Conservation (phyloP, 2,113 vertebrate species). For the Mustela lutreola region DNA sequence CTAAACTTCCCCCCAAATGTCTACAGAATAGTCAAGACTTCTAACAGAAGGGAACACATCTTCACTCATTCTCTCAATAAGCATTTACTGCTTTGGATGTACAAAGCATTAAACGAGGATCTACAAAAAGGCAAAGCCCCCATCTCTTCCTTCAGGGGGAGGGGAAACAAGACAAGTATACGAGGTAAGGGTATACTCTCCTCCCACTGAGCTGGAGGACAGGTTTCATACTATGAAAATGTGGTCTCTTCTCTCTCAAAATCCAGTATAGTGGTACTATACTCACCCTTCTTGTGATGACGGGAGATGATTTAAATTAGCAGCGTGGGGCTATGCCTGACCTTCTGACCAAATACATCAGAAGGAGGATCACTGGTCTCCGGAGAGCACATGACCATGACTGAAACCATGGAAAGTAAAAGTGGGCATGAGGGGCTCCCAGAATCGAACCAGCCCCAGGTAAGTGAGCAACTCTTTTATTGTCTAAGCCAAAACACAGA, state of each 20-base stretch:
- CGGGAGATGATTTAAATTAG: not conserved
- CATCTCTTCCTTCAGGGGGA: not conserved
- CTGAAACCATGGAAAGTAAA: not conserved
- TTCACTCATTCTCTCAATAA: not conserved
- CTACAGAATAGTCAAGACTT: not conserved
- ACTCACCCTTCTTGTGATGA: not conserved
- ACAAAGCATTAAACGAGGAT: not conserved
- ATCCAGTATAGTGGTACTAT: not conserved
- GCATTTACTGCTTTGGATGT: not conserved
- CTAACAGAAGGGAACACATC: not conserved
- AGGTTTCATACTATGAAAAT: not conserved
- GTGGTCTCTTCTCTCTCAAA: not conserved
- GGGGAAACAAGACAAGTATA: not conserved
- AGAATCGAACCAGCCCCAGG: not conserved
- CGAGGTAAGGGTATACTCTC: not conserved
- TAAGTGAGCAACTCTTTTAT: not conserved
- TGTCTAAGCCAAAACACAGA: not conserved
- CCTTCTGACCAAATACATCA: not conserved
- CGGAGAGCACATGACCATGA: not conserved
- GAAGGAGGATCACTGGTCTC: not conserved
- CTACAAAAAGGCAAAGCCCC: not conserved
- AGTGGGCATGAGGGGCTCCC: not conserved
- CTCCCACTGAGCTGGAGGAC: not conserved
- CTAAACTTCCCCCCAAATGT: not conserved
- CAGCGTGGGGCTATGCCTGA: not conserved